Evolutionary conservation across 2,888 invertebrate species (phyloP).

Genomic region (Charanyca ferruginea): DNA sequence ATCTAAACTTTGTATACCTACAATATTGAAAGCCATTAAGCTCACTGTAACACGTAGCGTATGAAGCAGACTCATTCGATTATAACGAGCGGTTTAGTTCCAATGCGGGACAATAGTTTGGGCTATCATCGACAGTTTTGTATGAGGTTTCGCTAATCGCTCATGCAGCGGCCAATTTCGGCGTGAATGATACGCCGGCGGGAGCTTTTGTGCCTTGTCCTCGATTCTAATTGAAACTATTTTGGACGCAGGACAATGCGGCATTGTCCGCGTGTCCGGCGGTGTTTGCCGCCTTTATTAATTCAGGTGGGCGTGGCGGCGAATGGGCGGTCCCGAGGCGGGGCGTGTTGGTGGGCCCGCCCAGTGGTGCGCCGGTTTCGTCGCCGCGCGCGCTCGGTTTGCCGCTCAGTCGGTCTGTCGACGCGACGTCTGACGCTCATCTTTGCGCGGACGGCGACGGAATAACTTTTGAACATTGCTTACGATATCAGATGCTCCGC

Average conservation of each 20-base stretch:
- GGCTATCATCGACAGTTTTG: conserved; percentile 67
- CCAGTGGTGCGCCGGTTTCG: conserved; percentile 67
- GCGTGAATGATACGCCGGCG: conserved; percentile 84
- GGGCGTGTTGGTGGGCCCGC: conserved; percentile 70
- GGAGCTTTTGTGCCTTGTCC: conserved; percentile 86
- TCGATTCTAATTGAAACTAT: conserved; percentile 91
- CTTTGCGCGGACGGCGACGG: conserved; percentile 73
- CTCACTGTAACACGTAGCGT: conserved; percentile 25
- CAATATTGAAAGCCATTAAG: conserved; percentile 29
- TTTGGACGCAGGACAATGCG: conserved; percentile 89
- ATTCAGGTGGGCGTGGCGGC: conserved; percentile 87
- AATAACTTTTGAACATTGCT: conserved; percentile 73
- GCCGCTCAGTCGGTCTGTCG: conserved; percentile 84
- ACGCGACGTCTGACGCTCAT: conserved; percentile 84
- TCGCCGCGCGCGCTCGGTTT: conserved; percentile 75
- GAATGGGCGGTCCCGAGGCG: conserved; percentile 82
- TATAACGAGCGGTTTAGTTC: conserved; percentile 63
- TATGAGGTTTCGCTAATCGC: conserved; percentile 75
- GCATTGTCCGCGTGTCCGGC: conserved; percentile 90
- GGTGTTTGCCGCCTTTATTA: conserved; percentile 90
- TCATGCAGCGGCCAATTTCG: conserved; percentile 86
- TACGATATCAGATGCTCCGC: conserved; percentile 69
- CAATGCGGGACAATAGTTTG: conserved; percentile 54
- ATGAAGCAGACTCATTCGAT: conserved; percentile 51
- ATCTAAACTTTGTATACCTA: conserved; percentile 12